Base-by-base conservation (phyloP, 2,113 vertebrate genomes). In the Mionectes macconnelli region DNA sequence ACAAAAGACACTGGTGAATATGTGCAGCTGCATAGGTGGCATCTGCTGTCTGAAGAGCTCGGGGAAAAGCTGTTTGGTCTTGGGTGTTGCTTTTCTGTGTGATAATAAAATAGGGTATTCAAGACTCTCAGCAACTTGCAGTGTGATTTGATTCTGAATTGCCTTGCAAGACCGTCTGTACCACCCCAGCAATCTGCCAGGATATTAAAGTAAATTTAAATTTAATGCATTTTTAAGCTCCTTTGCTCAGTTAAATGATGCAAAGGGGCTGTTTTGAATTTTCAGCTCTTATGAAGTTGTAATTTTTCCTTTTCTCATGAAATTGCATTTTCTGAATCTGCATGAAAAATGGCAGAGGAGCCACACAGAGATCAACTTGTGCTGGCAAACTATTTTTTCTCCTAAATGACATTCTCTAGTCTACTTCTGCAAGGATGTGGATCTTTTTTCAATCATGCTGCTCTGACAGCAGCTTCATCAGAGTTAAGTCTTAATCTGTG, bases 401-500 rank as follows among this genome's bases (percentile, higher is more conserved):
- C 60, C 79, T 74, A 85, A 93, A 86, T 93, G n/a, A 59, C 75
- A 67, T 97, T 93, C 82, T 94, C 56, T 66, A 84, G 72, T 62
- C 60, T 94, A 10, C 42, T 88, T 90, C 76, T 93, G 79, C 86
- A 84, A 70, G 83, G 83, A 57, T 92, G 94, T 93, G 92, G 93
- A 77, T 93, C 85, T 95, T 93, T 93, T 93, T 94, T 94, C 90
- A 96, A 82, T 88, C 90, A 55, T 77, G 44, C 39, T 37, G 23
- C 21, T 73, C 45, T 95, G 95, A 94, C 95, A 93, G 92, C 59
- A 92, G 39, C 83, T 94, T 92, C 83, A 86, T 97, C 92, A 83
- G 75, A 50, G 68, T 92, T 83, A 90, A 90, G 45, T 62, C 72
- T 86, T 95, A 79, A 94, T 95, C 88, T 84, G 2, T 92, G 55